Base-by-base conservation (phyloP, 2,113 vertebrate species). In the Centropus unirufus region DNA sequence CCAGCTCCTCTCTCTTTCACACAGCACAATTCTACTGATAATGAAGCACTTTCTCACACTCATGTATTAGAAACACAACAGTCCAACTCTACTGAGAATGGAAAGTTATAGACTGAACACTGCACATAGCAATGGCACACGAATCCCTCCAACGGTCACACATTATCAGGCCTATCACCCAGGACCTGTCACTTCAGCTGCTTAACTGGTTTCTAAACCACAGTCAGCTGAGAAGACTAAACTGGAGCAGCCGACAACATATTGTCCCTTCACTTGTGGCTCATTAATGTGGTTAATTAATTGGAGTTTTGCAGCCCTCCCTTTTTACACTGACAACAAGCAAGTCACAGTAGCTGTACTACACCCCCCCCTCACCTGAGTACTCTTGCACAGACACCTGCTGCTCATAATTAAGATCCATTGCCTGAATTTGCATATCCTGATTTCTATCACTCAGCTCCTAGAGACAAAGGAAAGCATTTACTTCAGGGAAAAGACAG, bases 241-340 rank as follows among this genome's bases (percentile, higher is more conserved):
- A 80, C 52, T 24, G 63, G 39, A 76, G 46, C 69, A 78, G 79
- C 74, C 75, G 44, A 67, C 92, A 51, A 70, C 82, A 69, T 59
- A 58, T 72, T 82, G 85, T 92, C 68, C 66, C 91, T 95, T 94
- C 74, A 89, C 64, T 90, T n/a, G 76, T 64, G 68, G 97, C 97
- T 98, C 98, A 98, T 98, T 99, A 98, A 96, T 95, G 97, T 96
- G 97, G 98, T 97, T 98, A 99, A 99, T 99, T 99, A 99, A 98
- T 98, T 98, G 97, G 97, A 94, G 91, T 87, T 97, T 93, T 95
- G 94, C 93, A 83, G 82, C 77, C 75, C 64, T 93, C 83, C 94
- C 91, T 98, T 97, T 97, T 97, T 97, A 96, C 62, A 91, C 46
- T 57, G 23, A 87, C 95, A 91, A 96, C 87, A 95, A 95, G 85